phyloP scores from a whole-genome alignment of 2,797 vertebrate genomes.

The Microchirus variegatus region DNA sequence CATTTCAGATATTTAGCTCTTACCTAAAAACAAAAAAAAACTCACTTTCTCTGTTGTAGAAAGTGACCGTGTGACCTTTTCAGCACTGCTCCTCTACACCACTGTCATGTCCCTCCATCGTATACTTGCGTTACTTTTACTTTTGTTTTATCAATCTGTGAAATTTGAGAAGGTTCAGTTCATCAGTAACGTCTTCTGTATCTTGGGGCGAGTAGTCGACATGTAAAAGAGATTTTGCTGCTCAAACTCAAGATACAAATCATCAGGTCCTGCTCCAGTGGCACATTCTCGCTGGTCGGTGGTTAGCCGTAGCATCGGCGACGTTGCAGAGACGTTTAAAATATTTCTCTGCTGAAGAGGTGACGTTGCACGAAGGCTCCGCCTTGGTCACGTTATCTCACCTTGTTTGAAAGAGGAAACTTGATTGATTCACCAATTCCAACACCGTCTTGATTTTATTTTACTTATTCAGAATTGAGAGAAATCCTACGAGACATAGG shows the following conservation, averaged over 20 bases:
- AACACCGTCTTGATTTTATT: neutral
- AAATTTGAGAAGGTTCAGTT: neutral
- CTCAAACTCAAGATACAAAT: conserved; percentile 2
- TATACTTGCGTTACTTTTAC: neutral
- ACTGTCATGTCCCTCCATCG: neutral
- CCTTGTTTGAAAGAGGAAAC: conserved; percentile 2
- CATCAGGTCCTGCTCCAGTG: neutral
- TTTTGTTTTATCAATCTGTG: conserved; percentile 14
- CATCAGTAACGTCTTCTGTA: conserved; percentile 6
- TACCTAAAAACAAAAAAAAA: neutral
- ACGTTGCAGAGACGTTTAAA: neutral
- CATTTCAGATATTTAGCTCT: conserved; percentile 27
- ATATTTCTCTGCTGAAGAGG: conserved; percentile 1
- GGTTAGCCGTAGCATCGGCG: neutral
- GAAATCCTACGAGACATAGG: neutral
- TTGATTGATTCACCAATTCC: conserved; percentile 9
- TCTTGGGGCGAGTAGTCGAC: conserved; percentile 5
- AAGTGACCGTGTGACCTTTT: conserved; percentile 26
- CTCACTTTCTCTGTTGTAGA: conserved; percentile 6
- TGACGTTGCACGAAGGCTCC: neutral
- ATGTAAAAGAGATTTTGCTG: neutral
- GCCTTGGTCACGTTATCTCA: neutral
- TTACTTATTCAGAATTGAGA: neutral
- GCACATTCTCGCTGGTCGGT: neutral
- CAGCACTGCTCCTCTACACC: conserved; percentile 21